phyloP scores from a whole-genome alignment of 2,888 invertebrate species.

The Laothoe populi region DNA sequence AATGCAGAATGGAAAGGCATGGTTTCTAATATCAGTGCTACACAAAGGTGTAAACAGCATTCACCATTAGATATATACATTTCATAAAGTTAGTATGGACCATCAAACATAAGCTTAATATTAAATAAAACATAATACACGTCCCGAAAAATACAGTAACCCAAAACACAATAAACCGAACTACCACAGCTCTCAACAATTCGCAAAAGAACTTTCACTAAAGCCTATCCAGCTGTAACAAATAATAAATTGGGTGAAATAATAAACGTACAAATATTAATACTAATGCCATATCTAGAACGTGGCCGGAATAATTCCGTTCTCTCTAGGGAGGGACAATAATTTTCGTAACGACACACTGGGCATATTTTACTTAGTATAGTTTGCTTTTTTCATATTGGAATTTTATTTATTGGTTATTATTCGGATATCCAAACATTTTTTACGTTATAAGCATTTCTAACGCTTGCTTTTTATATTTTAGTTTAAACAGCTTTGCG shows the following conservation, averaged over 20 bases:
- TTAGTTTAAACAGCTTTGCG: no score
- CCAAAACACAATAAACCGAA: not conserved
- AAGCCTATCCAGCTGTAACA: constrained; percentile 24
- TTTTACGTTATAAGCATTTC: no score
- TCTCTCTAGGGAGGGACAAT: constrained; percentile 60
- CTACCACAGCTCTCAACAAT: not conserved
- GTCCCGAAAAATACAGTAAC: not conserved
- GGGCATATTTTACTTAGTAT: constrained; percentile 16
- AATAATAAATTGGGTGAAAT: constrained; percentile 46
- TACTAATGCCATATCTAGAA: constrained; percentile 55
- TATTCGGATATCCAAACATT: no score
- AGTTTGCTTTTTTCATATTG: constrained; percentile 5
- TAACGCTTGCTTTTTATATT: no score
- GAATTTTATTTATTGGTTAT: constrained; percentile 14
- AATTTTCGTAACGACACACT: constrained; percentile 52
- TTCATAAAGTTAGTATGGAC: no score
- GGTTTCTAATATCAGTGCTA: no score
- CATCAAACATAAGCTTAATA: no score
- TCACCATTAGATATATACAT: no score
- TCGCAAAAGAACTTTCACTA: not conserved
- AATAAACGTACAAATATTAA: constrained; percentile 48
- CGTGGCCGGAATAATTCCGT: constrained; percentile 68
- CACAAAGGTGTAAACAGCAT: no score
- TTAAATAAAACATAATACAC: not conserved
- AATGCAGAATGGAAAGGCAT: no score